Conservation (phyloP, 1,140 invertebrate genomes). For the Bradynema listronoti region DNA sequence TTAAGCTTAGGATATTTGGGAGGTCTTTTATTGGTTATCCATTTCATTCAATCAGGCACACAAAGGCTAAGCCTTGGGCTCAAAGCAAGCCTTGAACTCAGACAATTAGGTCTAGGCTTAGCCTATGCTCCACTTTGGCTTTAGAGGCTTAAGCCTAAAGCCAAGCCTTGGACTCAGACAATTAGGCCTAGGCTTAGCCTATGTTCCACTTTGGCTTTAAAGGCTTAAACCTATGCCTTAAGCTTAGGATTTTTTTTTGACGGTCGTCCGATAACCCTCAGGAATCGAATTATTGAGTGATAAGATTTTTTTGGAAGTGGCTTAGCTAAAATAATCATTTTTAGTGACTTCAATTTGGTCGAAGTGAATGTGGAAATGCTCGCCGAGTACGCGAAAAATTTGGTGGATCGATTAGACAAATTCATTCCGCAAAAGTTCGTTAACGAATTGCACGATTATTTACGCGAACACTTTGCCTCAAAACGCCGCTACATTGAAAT, state of each 20-base stretch:
- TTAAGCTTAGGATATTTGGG: no score
- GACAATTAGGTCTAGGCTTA: neutral
- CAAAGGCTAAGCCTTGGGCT: neutral
- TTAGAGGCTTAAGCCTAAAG: neutral
- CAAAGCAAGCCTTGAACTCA: no score
- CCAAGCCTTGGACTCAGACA: neutral
- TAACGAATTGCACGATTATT: neutral
- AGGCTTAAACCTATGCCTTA: neutral
- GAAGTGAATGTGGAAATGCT: no score
- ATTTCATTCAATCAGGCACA: no score
- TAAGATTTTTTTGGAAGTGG: no score
- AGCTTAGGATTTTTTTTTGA: no score
- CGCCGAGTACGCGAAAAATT: neutral
- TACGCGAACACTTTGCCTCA: neutral
- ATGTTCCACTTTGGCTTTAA: neutral
- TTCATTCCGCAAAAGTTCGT: neutral
- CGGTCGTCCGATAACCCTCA: no score
- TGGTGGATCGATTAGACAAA: neutral
- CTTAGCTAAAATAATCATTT: no score
- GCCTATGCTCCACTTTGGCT: conserved; percentile 2
- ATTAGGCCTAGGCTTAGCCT: neutral
- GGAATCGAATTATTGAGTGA: no score
- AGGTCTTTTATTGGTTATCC: no score
- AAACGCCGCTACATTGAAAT: neutral
- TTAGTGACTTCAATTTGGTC: no score